phyloP scores from a whole-genome alignment of 35 echinoderm and acorn worm genomes.

The Ptychodera flava region DNA sequence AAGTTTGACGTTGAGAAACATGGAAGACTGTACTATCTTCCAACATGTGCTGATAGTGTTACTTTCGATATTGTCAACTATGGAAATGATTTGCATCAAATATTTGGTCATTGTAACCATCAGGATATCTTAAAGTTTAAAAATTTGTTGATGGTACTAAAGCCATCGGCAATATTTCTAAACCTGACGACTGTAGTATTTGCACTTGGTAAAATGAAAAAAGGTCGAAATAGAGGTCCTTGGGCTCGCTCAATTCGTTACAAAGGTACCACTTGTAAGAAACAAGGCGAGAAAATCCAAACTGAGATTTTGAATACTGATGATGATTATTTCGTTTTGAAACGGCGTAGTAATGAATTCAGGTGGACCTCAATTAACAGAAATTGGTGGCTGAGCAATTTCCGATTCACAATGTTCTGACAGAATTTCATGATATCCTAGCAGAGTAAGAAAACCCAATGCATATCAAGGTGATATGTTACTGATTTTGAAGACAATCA shows the following conservation, averaged over 20 bases:
- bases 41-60: too few species aligned
- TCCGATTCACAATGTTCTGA: too few species aligned
- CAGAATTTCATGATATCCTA: constrained; percentile 33
- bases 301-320: too few species aligned
- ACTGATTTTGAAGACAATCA: constrained; percentile 8
- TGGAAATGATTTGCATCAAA: constrained; percentile 7
- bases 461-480: constrained; percentile 21
- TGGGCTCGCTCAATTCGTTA: constrained; percentile 6
- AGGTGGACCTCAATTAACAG: too few species aligned
- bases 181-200: neutral
- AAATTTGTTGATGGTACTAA: constrained; percentile 30
- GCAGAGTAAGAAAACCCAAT: constrained; percentile 17
- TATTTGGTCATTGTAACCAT: constrained; percentile 48
- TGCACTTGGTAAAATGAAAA: constrained; percentile 31
- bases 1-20: too few species aligned
- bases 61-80: constrained; percentile 15
- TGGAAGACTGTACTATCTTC: too few species aligned
- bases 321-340: constrained; percentile 11
- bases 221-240: too few species aligned
- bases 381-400: too few species aligned
- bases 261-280: constrained; percentile 21
- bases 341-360: constrained; percentile 14
- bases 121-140: constrained; percentile 27
- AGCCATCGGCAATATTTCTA: neutral
- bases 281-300: constrained; percentile 44